These are phyloP conservation scores for Ips nitidus DNA, from an alignment of 1,140 invertebrate species.

Conservation along the genomic window DNA sequence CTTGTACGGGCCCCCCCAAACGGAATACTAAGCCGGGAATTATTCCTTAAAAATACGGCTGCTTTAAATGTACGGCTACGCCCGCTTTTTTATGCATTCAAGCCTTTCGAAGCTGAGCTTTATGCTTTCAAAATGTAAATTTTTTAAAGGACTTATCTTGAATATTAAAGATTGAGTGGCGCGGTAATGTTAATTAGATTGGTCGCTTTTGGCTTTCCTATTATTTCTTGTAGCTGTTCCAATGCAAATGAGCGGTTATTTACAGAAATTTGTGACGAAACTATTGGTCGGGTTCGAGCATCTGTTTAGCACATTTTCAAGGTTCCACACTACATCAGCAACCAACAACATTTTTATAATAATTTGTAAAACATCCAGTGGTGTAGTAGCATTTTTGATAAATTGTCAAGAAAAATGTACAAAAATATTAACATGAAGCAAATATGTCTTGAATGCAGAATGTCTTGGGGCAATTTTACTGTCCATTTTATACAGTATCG, in stretches of 20 bases:
- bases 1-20: not conserved
- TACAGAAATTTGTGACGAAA: not conserved
- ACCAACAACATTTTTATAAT: no score
- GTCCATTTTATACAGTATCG: no score
- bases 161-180: constrained; percentile 20
- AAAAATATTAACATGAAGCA: no score
- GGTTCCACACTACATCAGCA: no score
- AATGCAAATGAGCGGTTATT: not conserved
- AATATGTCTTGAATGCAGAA: no score
- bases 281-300: no score
- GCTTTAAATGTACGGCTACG: constrained; percentile 26
- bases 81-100: constrained; percentile 26
- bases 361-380: no score
- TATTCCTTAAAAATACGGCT: constrained; percentile 19
- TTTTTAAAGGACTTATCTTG: constrained; percentile 25
- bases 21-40: constrained; percentile 19
- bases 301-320: no score
- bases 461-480: no score
- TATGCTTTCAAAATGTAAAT: constrained; percentile 32
- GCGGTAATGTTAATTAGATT: constrained; percentile 14
- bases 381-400: no score
- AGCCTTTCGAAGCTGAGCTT: constrained; percentile 22
- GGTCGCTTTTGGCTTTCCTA: constrained; percentile 2
- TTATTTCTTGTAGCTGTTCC: not conserved
- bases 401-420: no score